phyloP scores from a whole-genome alignment of 1,140 invertebrate species.

The Drosophila nikananu region DNA sequence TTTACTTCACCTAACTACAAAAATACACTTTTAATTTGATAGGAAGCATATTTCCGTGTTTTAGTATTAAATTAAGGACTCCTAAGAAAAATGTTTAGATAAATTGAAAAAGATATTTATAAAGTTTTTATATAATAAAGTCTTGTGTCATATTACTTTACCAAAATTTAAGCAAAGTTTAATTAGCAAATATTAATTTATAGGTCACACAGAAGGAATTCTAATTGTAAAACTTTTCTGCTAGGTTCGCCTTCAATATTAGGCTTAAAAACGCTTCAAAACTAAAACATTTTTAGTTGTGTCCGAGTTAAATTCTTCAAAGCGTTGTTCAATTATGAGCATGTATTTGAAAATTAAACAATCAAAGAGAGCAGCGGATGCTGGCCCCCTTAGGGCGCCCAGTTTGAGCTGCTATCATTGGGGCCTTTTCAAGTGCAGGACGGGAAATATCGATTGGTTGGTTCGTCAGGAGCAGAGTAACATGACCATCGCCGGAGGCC shows the following conservation, averaged over 20 bases:
- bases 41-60: neutral
- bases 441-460: constrained; percentile 46
- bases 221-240: neutral
- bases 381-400: constrained; percentile 17
- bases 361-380: constrained; percentile 44
- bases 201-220: neutral
- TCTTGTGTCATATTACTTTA: too few species aligned
- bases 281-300: neutral
- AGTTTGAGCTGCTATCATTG: constrained; percentile 11
- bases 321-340: constrained; percentile 19
- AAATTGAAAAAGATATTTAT: neutral
- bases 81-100: neutral
- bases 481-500: constrained; percentile 19
- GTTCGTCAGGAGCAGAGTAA: constrained; percentile 19
- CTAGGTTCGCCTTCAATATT: neutral
- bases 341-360: constrained; percentile 12
- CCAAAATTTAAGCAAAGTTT: neutral
- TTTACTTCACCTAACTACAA: neutral
- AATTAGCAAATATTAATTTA: neutral
- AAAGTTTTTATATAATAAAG: too few species aligned
- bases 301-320: neutral
- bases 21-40: neutral
- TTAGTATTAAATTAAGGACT: neutral
- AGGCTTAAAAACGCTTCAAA: neutral
- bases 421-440: constrained; percentile 24